Percentiles rank a stretch among this genome's conserved stretches.
Evolutionary conservation across 2,797 vertebrate genomes (phyloP).

Genomic region (Melanogrammus aeglefinus): DNA sequence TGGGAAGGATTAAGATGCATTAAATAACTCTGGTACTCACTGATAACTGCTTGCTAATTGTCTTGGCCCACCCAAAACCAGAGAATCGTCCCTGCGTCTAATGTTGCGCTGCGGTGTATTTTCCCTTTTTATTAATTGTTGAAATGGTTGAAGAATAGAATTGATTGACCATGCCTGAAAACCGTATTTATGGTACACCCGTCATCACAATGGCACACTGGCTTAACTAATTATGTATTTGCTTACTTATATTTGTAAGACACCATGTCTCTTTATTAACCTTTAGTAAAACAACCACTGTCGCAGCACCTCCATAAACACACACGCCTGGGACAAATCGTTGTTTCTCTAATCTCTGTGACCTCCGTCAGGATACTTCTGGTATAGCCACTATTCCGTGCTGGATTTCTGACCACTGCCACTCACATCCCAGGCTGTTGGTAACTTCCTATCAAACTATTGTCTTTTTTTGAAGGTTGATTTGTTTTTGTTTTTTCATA

Average conservation of each 20-base stretch:
- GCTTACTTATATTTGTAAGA: background rate
- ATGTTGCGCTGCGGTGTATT: background rate
- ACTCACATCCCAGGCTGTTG: background rate
- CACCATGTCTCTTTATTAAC: background rate
- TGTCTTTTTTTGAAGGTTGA: background rate
- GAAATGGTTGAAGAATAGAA: background rate
- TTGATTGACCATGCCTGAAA: slow-evolving; percentile 4
- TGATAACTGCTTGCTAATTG: background rate
- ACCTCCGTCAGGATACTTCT: slow-evolving; percentile 45
- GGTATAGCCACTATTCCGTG: slow-evolving; percentile 32
- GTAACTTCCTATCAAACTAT: background rate
- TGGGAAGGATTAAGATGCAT: background rate
- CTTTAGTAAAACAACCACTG: background rate
- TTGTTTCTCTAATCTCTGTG: slow-evolving; percentile 36
- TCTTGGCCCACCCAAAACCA: background rate
- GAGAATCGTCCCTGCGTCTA: background rate
- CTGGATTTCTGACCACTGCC: slow-evolving; percentile 21
- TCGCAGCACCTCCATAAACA: slow-evolving; percentile 15
- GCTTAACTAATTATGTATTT: background rate
- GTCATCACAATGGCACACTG: slow-evolving; percentile 9
- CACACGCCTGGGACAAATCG: slow-evolving; percentile 24
- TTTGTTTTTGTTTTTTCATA: background rate
- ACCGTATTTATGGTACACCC: slow-evolving; percentile 29
- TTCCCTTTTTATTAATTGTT: background rate
- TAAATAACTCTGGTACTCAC: background rate